These are phyloP conservation scores for Gryllus bimaculatus DNA, from an alignment of 1,140 invertebrate genomes.

Conservation along the genomic window DNA sequence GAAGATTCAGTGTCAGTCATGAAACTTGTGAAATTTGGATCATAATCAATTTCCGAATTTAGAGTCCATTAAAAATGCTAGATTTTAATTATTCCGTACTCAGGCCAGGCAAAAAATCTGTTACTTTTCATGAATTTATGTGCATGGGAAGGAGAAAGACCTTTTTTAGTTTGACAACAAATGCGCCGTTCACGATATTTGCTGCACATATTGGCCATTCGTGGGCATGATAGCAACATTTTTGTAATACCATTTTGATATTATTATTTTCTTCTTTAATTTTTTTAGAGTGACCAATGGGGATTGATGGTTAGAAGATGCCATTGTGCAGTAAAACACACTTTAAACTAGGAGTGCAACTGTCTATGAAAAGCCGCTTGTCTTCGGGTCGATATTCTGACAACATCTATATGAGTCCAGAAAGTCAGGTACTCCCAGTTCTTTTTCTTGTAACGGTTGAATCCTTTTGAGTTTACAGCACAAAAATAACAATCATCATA, in stretches of 20 bases:
- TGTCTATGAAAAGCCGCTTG: neutral
- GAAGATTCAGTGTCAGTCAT: neutral
- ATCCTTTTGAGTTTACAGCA: no score
- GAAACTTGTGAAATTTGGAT: conserved; percentile 4
- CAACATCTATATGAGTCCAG: neutral
- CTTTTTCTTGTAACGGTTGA: no score
- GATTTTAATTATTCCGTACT: neutral
- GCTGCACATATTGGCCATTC: neutral
- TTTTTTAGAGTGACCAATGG: neutral
- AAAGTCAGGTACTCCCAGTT: no score
- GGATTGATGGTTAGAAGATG: no score
- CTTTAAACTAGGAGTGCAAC: neutral
- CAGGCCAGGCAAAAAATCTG: neutral
- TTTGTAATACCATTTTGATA: neutral
- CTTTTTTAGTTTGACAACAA: neutral
- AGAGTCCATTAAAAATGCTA: neutral
- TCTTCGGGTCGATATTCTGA: neutral
- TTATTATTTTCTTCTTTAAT: neutral
- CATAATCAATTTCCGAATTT: neutral
- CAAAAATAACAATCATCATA: no score
- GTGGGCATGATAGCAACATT: neutral
- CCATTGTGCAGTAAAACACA: neutral
- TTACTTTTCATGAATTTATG: neutral
- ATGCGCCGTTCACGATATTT: neutral
- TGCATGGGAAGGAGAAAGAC: neutral